phyloP scores from a whole-genome alignment of 2,113 vertebrate species.

The Naja naja region DNA sequence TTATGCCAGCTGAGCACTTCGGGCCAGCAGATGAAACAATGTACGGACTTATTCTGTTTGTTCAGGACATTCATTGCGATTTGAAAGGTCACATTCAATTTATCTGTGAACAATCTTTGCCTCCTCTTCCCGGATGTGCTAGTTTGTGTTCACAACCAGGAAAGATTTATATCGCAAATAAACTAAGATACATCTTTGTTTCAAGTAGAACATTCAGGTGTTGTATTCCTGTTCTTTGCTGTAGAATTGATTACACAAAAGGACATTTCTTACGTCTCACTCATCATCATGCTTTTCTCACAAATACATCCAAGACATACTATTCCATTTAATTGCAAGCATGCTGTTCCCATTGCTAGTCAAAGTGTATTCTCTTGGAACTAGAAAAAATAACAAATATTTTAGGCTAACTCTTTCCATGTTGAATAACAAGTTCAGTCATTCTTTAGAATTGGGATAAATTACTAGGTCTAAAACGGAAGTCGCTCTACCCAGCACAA shows the following conservation, averaged over 20 bases:
- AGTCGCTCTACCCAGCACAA: not conserved
- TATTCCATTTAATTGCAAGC: not conserved
- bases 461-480: not conserved
- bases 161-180: constrained; percentile 43
- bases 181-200: constrained; percentile 15
- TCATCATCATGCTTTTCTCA: not conserved
- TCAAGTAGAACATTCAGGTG: constrained; percentile 13
- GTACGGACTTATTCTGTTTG: not conserved
- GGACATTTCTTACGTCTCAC: not conserved
- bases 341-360: not conserved
- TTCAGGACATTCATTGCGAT: not conserved
- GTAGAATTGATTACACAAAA: not conserved
- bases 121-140: constrained; percentile 30
- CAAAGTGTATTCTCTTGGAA: not conserved
- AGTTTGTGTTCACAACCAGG: constrained; percentile 29
- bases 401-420: not conserved
- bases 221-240: constrained; percentile 31
- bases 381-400: not conserved
- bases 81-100: not conserved
- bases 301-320: not conserved
- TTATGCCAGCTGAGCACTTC: accelerated
- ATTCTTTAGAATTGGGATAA: not conserved
- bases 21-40: not conserved
- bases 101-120: not conserved
- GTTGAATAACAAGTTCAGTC: not conserved